phyloP scores from a whole-genome alignment of 2,113 vertebrate genomes.

The Pan troglodytes region DNA sequence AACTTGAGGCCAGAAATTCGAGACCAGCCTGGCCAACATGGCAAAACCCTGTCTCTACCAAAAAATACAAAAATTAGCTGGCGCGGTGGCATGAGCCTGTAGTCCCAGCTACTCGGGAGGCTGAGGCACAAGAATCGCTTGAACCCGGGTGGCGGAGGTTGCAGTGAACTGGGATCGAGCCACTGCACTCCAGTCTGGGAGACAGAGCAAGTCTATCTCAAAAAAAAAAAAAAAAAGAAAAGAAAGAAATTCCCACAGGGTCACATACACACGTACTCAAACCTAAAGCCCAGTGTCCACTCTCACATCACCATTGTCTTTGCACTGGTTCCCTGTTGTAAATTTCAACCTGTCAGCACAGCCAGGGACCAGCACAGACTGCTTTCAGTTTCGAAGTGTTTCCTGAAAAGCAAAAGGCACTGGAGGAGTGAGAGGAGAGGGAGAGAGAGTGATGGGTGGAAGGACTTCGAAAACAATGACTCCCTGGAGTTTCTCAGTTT shows the following conservation, averaged over 20 bases:
- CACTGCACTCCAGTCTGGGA: no score
- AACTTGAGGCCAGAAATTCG: no score
- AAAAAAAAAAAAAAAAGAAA: no score
- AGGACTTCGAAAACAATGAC: no score
- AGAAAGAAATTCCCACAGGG: neutral
- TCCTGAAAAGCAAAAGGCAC: neutral
- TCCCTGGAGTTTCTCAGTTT: neutral
- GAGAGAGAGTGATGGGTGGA: neutral
- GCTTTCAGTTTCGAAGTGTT: neutral
- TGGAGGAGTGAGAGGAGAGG: neutral
- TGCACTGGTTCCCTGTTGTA: neutral
- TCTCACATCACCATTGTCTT: neutral
- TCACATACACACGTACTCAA: neutral
- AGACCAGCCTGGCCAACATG: no score
- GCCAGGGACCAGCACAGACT: neutral
- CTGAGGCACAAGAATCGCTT: no score
- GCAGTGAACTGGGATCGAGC: no score
- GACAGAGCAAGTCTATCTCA: no score
- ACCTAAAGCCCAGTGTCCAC: neutral
- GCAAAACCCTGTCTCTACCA: no score
- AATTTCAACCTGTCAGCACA: neutral
- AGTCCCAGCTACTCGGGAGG: no score
- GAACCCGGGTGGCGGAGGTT: no score
- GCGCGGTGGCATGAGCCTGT: rapidly evolving
- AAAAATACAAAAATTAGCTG: no score